Base-by-base conservation (phyloP, 2,797 vertebrate genomes). In the Falco novaeseelandiae region DNA sequence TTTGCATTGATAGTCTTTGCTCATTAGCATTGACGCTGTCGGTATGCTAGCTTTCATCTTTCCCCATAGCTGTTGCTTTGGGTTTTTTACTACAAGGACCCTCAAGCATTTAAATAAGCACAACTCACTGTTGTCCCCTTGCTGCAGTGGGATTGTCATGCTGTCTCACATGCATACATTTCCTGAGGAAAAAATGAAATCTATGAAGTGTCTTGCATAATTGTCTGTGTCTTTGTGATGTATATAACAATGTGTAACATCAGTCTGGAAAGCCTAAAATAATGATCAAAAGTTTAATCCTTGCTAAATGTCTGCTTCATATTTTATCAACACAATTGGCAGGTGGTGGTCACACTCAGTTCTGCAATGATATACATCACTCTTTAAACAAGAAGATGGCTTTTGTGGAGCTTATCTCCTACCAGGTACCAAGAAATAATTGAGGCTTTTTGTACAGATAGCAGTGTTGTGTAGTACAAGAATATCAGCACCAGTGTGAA, bases 21-120 rank as follows among this genome's bases (percentile, higher is more conserved):
- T 96, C 54, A 91, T 95, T 95, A 95, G 54, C 89, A 73, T n/a
- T 87, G 85, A 88, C 66, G 73, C 48, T 82, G 66, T 61, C 15
- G 2, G 49, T 79, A 49, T 79, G 52, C 70, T 88, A 38, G 58
- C 88, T 96, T 96, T 97, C 83, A 91, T 96, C 91, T 92, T 77
- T 84, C 51, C 55, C 38, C 38, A 18, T 69, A 59, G 91, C 72
- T 93, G 61, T 49, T 95, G 88, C 83, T 91, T 62, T 80, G 58
- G 34, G 4, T 10, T 92, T 92, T 91, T 89, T 54, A 26, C 80
- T 93, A 49, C 79, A 79, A 88, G 79, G 62, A 51, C 17, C 93
- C 85, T 86, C 26, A 66, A 62, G 69, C 52, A 94, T 26, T 91
- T 88, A 91, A 91, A 95, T 83, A 62, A 97, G 77, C 62, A 40